Percentiles rank a stretch among this genome's conserved stretches.
Conservation (phyloP, 2,888 invertebrate genomes). For the Eledona agricola region DNA sequence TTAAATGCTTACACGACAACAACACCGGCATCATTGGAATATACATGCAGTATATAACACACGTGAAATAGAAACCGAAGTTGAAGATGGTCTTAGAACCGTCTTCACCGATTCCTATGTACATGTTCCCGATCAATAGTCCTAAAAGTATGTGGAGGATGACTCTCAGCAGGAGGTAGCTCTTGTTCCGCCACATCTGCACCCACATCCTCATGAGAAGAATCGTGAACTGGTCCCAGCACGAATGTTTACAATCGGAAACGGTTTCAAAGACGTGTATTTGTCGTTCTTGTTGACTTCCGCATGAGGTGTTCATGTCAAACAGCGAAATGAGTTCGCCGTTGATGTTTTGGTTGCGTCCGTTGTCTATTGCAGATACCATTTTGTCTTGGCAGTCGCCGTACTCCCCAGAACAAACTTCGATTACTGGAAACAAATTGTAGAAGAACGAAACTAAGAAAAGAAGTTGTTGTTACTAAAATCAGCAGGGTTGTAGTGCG, state of each 20-base stretch:
- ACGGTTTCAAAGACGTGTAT: conserved; percentile 22
- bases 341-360: conserved; percentile 55
- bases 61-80: conserved; percentile 84
- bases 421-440: conserved; percentile 70
- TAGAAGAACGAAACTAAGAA: conserved; percentile 23
- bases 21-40: conserved; percentile 85
- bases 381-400: conserved; percentile 75
- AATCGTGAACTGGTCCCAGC: conserved; percentile 71
- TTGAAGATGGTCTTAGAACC: conserved; percentile 84
- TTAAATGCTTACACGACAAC: conserved; percentile 79
- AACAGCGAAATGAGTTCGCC: conserved; percentile 18
- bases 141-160: conserved; percentile 75
- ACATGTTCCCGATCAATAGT: conserved; percentile 74
- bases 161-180: conserved; percentile 75
- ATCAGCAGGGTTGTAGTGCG: conserved; percentile 95
- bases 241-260: conserved; percentile 9
- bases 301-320: conserved; percentile 22
- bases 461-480: conserved; percentile 74
- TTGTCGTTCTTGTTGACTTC: neutral
- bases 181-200: conserved; percentile 80
- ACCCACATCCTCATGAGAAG: conserved; percentile 75
- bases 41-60: conserved; percentile 81
- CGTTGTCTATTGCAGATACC: conserved; percentile 75
- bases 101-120: conserved; percentile 78
- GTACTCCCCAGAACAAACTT: conserved; percentile 83